phyloP scores from a whole-genome alignment of 2,797 vertebrate species.

The Danio tinwini region DNA sequence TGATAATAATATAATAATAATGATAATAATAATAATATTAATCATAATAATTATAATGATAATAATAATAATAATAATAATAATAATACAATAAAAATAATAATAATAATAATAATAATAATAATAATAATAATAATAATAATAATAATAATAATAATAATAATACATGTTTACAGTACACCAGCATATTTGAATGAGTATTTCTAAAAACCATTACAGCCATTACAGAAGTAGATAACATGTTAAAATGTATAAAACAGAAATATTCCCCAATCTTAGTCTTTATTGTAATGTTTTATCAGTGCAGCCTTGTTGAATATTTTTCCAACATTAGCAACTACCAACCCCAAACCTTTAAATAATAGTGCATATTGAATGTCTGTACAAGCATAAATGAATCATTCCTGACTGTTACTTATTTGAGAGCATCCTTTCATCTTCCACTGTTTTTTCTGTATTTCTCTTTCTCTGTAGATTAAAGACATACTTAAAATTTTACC shows the following conservation, averaged over 20 bases:
- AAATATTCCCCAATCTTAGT: not conserved
- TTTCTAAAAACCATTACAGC: too few species aligned
- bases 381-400: not conserved
- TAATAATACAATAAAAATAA: too few species aligned
- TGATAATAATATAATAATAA: too few species aligned
- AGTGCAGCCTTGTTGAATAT: not conserved
- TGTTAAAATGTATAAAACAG: too few species aligned
- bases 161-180: not conserved
- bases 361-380: not conserved
- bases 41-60: too few species aligned
- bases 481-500: not conserved
- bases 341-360: not conserved
- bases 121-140: too few species aligned
- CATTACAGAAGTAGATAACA: too few species aligned
- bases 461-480: not conserved
- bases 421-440: not conserved
- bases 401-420: not conserved
- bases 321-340: not conserved
- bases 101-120: too few species aligned
- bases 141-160: too few species aligned
- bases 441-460: not conserved
- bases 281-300: not conserved
- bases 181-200: not conserved
- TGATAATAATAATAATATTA: too few species aligned
- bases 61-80: too few species aligned